Base-by-base conservation (phyloP, 2,888 invertebrate species). In the Drosophila sordidapex region DNA sequence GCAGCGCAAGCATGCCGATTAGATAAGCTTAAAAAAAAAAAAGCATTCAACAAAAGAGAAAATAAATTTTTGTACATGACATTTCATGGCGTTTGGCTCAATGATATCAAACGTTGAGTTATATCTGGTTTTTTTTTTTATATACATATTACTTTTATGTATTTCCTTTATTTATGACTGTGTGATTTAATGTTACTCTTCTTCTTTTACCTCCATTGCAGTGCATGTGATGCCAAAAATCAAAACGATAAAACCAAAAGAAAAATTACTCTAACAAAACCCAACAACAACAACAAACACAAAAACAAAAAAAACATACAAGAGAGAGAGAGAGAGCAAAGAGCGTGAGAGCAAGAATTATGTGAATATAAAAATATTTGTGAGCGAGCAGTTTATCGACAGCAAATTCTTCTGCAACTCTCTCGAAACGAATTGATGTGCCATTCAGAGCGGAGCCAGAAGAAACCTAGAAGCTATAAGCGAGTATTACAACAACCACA, bases 391-490 rank as follows among this genome's bases (percentile, higher is more conserved):
- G 57, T 60, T 75, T 57, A 68, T 51, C 53, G 59, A 81, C 64
- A 74, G 56, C 58, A 66, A 66, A 79, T 61, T 75, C 67, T 76
- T 64, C 57, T 58, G 29, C 25, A 43, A 36, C 57, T 57, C 57
- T 27, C 49, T 18, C 49, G 36, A 52, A 69, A 76, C 69, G 62
- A 63, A 83, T 87, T 82, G 78, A 87, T 87, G 87, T 87, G 87
- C 87, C 87, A 87, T 87, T 89, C 73, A 82, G 80, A 80, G 71
- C 70, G 46, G 46, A 78, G 58, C 63, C 69, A 71, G 71, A 72
- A 71, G 70, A 62, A 81, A 79, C 84, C 58, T 89, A 90, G 89
- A 90, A 84, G 89, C 91, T 90, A 90, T 90, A 90, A 83, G 87
- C 80, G 83, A 91, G 90, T 90, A 90, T 91, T 91, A 87, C 61